Evolutionary conservation across 2,113 vertebrate species (phyloP), one percentile per base, ranked within the genome.

Genomic region (Calonectris borealis): DNA sequence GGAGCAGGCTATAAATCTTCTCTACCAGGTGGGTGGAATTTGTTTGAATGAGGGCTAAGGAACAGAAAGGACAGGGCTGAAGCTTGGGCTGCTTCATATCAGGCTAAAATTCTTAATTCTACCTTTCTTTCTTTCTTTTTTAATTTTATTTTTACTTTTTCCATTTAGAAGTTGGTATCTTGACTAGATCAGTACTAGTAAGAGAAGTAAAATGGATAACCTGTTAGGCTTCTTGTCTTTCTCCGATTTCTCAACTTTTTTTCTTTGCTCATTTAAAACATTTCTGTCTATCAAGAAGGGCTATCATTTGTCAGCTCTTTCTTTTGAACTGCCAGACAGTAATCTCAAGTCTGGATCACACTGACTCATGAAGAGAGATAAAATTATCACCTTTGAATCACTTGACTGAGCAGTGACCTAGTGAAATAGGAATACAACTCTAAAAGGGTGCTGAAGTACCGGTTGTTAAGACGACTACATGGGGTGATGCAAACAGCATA

Each of bases 131-230:
- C 16, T 40, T 40, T 31, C 34, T 44, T 44, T 13, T 49, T 6
- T 6, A 51, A 24, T n/a, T 49, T 22, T 13, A 26, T 27, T 36
- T 57, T 42, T 9, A 36, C 11, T 22, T 65, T 83, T 78, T 26
- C 49, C 8, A 19, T 29, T 46, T 32, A 42, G 61, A 66, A 75
- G 11, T 5, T 13, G 12, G 10, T 34, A 6, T 11, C 48, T 57
- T 11, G 44, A n/a, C 3, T 21, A 75, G 48, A 5, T 54, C n/a
- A 15, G 2, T 11, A 0, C 15, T 29, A 61, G 40, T 2, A 11
- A 52, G 70, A 58, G 77, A 17, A 34, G 61, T 9, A 75, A 61
- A 15, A 36, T 11, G 36, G 49, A 14, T 52, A 48, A 48, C 18
- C 64, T 72, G 18, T 10, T 6, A 12, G 14, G 24, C 17, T 66